Conservation (phyloP, 2,113 vertebrate genomes). For the Opisthocomus hoazin region DNA sequence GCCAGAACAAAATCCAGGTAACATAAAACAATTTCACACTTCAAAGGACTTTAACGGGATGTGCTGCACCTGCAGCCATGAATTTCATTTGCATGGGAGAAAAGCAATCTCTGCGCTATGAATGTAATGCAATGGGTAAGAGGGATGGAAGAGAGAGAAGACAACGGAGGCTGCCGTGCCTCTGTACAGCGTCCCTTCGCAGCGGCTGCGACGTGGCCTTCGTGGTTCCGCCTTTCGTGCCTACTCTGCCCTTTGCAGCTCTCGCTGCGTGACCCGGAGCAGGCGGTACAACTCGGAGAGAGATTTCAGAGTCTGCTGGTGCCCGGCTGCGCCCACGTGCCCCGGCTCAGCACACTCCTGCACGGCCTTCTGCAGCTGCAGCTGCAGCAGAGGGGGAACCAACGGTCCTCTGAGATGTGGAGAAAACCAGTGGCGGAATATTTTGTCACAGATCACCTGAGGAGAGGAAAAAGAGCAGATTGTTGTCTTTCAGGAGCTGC, state of each 20-base stretch:
- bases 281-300: constrained; percentile 79
- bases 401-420: constrained; percentile 65
- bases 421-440: constrained; percentile 90
- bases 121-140: not conserved
- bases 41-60: not conserved
- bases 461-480: not conserved
- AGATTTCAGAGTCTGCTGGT: constrained; percentile 46
- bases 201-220: not conserved
- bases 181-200: not conserved
- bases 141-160: not conserved
- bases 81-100: not conserved
- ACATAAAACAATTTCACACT: not conserved
- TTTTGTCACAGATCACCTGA: constrained; percentile 97
- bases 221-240: not conserved
- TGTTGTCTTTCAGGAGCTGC: not conserved
- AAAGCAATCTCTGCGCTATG: not conserved
- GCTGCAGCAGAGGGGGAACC: constrained; percentile 75
- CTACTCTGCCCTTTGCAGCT: constrained; percentile 34
- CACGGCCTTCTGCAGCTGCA: constrained; percentile 81
- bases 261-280: constrained; percentile 70
- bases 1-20: not conserved
- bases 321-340: not conserved
- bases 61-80: not conserved
- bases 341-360: constrained; percentile 79
- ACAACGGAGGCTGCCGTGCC: not conserved